phyloP scores from a whole-genome alignment of 2,113 vertebrate genomes.

The Tenrec ecaudatus region DNA sequence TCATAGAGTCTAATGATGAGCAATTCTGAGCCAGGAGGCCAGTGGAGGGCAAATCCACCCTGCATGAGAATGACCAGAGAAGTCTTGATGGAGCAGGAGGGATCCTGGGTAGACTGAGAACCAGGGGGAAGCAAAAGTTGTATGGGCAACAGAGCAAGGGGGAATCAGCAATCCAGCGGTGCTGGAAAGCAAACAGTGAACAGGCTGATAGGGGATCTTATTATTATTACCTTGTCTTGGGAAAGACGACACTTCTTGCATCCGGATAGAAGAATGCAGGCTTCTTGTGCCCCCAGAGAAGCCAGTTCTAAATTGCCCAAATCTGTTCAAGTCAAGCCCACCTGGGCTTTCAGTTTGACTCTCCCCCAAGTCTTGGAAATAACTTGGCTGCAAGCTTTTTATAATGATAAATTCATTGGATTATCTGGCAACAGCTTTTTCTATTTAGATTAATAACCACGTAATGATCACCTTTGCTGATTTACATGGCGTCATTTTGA shows the following conservation, averaged over 20 bases:
- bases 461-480: conserved; percentile 83
- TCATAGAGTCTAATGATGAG: background rate
- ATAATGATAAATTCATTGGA: conserved; percentile 62
- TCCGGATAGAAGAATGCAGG: background rate
- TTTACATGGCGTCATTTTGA: conserved; percentile 82
- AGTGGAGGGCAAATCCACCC: too few relatives aligned
- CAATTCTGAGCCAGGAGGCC: background rate
- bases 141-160: fast-evolving
- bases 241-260: background rate
- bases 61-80: background rate
- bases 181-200: fast-evolving
- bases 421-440: conserved; percentile 70
- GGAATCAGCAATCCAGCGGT: background rate
- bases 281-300: background rate
- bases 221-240: background rate
- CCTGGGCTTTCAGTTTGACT: conserved; percentile 4
- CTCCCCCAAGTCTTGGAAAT: conserved; percentile 58
- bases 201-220: too few relatives aligned
- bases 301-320: conserved; percentile 67
- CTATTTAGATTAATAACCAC: conserved; percentile 80
- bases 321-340: conserved; percentile 49
- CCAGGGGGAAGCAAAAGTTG: background rate
- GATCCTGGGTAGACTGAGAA: background rate
- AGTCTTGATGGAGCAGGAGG: background rate
- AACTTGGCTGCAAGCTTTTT: conserved; percentile 55